Percentiles rank a stretch among this genome's conserved stretches.
phyloP scores from a whole-genome alignment of 2,888 invertebrate genomes.

The Candidula unifasciata region DNA sequence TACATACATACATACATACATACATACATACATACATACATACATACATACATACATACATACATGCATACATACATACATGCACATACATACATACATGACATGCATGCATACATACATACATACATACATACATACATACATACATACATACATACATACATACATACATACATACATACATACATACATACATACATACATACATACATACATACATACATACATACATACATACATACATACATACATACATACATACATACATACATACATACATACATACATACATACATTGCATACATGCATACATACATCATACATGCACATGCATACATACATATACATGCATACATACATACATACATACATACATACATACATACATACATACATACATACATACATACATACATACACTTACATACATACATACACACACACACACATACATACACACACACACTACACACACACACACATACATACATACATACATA shows the following conservation, averaged over 20 bases:
- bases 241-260: too few relatives aligned
- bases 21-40: constrained; percentile 19
- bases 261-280: too few relatives aligned
- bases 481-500: neutral
- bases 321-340: neutral
- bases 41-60: constrained; percentile 18
- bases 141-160: too few relatives aligned
- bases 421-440: too few relatives aligned
- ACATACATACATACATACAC: too few relatives aligned
- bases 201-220: too few relatives aligned
- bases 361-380: constrained; percentile 19
- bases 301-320: neutral
- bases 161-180: neutral
- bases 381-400: constrained; percentile 7
- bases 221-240: too few relatives aligned
- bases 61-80: neutral
- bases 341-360: constrained; percentile 21
- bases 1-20: constrained; percentile 4
- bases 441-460: too few relatives aligned
- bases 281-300: neutral
- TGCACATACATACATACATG: too few relatives aligned
- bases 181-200: constrained; percentile 21
- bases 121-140: too few relatives aligned
- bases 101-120: too few relatives aligned
- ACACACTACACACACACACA: too few relatives aligned